Conservation (phyloP, 2,797 vertebrate species). For the Acanthiza pusilla region DNA sequence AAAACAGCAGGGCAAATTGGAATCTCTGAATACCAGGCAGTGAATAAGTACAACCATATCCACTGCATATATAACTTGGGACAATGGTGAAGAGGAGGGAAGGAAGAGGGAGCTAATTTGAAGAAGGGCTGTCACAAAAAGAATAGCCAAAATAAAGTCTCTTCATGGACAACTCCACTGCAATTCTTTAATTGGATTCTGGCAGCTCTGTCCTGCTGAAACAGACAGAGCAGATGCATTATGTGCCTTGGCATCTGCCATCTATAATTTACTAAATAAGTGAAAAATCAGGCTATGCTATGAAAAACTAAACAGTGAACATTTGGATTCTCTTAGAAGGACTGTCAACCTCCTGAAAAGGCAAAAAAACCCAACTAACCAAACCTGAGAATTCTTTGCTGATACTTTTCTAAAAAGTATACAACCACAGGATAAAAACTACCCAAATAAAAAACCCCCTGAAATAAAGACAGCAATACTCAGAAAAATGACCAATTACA, state of each 20-base stretch:
- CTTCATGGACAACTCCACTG: background rate
- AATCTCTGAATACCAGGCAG: background rate
- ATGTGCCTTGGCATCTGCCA: constrained; percentile 49
- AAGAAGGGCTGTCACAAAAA: background rate
- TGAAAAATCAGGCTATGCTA: constrained; percentile 44
- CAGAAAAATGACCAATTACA: background rate
- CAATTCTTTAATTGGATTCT: constrained; percentile 41
- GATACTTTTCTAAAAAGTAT: background rate
- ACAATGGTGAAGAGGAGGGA: background rate
- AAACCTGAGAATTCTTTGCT: background rate
- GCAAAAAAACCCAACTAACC: background rate
- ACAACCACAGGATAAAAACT: background rate
- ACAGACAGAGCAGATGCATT: background rate
- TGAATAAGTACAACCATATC: background rate
- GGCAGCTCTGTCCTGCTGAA: constrained; percentile 15
- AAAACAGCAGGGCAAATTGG: background rate
- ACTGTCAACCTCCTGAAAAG: background rate
- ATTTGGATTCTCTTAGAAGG: constrained; percentile 48
- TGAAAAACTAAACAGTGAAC: constrained; percentile 35
- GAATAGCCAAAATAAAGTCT: constrained; percentile 25
- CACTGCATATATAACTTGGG: background rate
- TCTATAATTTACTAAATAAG: constrained; percentile 56
- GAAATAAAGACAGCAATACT: background rate
- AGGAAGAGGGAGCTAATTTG: background rate
- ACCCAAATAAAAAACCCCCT: background rate